Evolutionary conservation across 1,140 invertebrate species (phyloP).

Genomic region (Spodoptera litura): DNA sequence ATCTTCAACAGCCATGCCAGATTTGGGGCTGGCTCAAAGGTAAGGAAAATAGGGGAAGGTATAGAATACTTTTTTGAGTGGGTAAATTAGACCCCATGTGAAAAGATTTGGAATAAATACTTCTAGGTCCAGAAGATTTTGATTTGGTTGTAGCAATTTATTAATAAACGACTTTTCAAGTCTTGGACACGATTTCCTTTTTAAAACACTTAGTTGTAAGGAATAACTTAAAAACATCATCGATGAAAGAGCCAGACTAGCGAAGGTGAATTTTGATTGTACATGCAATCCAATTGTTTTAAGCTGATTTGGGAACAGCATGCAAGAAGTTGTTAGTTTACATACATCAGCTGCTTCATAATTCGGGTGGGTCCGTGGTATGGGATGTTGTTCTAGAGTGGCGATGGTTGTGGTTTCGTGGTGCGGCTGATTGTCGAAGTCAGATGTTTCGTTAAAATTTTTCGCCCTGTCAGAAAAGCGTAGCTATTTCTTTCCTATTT

Average conservation of each 20-base stretch:
- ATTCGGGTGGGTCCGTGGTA: conserved; percentile 2
- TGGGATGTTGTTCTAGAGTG: conserved; percentile 6
- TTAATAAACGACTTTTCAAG: too few relatives aligned
- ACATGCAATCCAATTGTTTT: conserved; percentile 36
- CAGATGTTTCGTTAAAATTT: conserved; percentile 1
- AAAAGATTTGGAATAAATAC: too few relatives aligned
- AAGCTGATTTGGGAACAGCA: conserved; percentile 27
- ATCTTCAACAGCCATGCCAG: neutral
- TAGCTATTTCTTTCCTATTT: conserved; percentile 1
- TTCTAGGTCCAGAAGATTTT: too few relatives aligned
- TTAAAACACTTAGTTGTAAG: neutral
- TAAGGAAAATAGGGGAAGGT: neutral
- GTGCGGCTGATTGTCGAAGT: neutral
- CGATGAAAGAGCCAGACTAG: conserved; percentile 10
- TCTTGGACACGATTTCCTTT: too few relatives aligned
- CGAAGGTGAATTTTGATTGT: conserved; percentile 8
- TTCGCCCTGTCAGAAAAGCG: neutral
- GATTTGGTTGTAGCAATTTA: too few relatives aligned
- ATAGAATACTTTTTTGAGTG: too few relatives aligned
- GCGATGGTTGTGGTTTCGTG: neutral
- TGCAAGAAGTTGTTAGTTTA: conserved; percentile 21
- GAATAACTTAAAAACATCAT: too few relatives aligned
- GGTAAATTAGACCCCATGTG: too few relatives aligned
- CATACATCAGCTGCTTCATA: conserved; percentile 4
- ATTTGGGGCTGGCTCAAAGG: neutral